Evolutionary conservation across 2,888 invertebrate species (phyloP), one percentile per base, ranked within the genome.

Genomic region (Julus scandinavius): DNA sequence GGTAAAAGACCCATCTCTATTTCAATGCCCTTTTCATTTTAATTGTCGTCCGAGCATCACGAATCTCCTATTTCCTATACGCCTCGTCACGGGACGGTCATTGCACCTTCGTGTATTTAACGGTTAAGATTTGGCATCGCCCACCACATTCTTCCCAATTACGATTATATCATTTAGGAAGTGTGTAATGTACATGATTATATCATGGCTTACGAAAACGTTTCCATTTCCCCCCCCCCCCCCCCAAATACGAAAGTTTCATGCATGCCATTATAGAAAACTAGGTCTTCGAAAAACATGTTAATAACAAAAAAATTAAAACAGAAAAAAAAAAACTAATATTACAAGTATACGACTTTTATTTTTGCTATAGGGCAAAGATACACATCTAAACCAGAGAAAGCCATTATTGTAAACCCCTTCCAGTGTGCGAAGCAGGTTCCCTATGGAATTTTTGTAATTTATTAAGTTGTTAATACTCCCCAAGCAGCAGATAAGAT

Each of bases 1-100:
- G 72, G 72, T 72, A 72, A 72, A 72, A 72, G 29, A 72, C 72
- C 72, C 72, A 72, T 72, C 3, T 20, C 2, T 20, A 72, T 54
- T 72, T 20, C 72, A 72, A 72, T 72, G 72, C 72, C 72, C 72
- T 72, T 72, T 72, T 72, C 72, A 72, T 72, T 72, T 72, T 20
- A 72, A 72, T 72, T 72, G 72, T 72, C 72, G 17, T 72, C n/a
- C n/a, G 20, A 72, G 72, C 72, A 72, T 20, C 17, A 72, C 72
- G 72, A 72, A 72, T 72, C 72, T 20, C 17, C 58, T 63, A 63
- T 72, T 72, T 72, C 29, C 72, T 72, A 72, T 29, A 72, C 9
- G 72, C 72, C 20, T 29, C 72, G 29, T 63, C 63, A 63, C 20
- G 63, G n/a, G 20, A 63, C 63, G 63, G 72, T 72, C 72, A 72